Base-by-base conservation (phyloP, 1,140 invertebrate species). In the Myzus persicae region DNA sequence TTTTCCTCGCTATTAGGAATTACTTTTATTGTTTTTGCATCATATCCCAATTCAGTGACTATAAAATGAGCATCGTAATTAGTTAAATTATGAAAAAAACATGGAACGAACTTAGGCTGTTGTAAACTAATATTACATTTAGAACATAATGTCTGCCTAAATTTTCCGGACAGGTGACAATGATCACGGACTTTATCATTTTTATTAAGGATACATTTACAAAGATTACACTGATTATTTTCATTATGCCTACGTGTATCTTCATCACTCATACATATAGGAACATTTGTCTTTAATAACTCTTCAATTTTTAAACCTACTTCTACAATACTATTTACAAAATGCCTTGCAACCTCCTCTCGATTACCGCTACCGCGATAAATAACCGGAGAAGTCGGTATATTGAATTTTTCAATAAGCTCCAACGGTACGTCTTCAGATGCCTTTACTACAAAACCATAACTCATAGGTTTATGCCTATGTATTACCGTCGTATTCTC, bases 41-140 rank as follows among this genome's bases (percentile, higher is more conserved):
- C 44, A 38, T 46, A 51, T 20, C 46, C 87, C 14, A 93, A 24
- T 46, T 82, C 87, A 0, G 6, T 38, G 36, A 81, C 42, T 0
- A 94, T 89, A 22, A 94, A 90, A 90, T 94, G 91, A 4, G 36
- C 36, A 1, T 94, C 91, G 20, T 94, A 94, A 31, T 85, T 85
- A 18, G 48, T 26, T 9, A 85, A 18, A 20, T 93, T 92, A 22
- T 93, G 90, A 5, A 94, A 38, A n/a, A 90, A 42, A 24, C 87
- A 36, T 14, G 93, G 91, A 2, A 94, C 8, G 42, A 90, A 94
- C 24, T 38, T 48, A 1, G 46, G 44, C 0, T 11, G 24, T 36
- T 46, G 0, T 24, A 38, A 11, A 36, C 90, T 54, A 11, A 93
- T 0, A 85, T 93, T 93, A 67, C 90, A 93, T 48, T 36, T 14